Evolutionary conservation across 2,888 invertebrate species (phyloP), one percentile per base, ranked within the genome.

Genomic region (Euzetes globulus): DNA sequence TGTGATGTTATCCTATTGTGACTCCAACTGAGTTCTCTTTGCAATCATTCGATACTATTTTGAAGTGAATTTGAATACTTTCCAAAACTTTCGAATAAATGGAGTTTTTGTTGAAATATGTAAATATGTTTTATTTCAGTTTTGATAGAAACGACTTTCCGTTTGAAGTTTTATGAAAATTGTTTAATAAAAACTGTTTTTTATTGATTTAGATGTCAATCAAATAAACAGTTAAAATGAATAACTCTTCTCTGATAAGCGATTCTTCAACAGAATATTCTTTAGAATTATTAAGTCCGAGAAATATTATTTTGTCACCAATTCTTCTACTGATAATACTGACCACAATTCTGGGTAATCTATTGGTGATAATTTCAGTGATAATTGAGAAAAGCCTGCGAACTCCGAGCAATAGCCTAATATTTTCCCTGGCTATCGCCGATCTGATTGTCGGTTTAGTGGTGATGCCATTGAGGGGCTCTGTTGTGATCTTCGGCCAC

Each of bases 361-460:
- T 70, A 25, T 41, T 70, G 25, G 70, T 70, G 7, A n/a, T 70
- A 11, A 25, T 47, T 0, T 47, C 70, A 3, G 70, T 11, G 15
- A 17, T 41, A 5, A 25, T 70, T 5, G 70, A 70, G n/a, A 45
- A 41, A 37, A 70, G 27, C 25, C 9, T 70, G 22, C 11, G 70
- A 22, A 70, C 70, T 1, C 25, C 47, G 13, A 70, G 70, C 70
- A 70, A 70, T 47, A 19, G 70, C 27, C 47, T 70, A 13, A 70
- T 70, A 11, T 47, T 70, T 6, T 70, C 70, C 2, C 19, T 70
- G 70, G 70, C 70, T 27, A 45, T 70, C 25, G 19, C 70, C 13
- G 70, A 70, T 22, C 70, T 70, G 2, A 25, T 45, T 3, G 70
- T 47, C 17, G 70, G 70, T n/a, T n/a, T 70, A 25, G 7, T 45